Conservation (phyloP, 2,113 vertebrate species). For the Columba janthina region DNA sequence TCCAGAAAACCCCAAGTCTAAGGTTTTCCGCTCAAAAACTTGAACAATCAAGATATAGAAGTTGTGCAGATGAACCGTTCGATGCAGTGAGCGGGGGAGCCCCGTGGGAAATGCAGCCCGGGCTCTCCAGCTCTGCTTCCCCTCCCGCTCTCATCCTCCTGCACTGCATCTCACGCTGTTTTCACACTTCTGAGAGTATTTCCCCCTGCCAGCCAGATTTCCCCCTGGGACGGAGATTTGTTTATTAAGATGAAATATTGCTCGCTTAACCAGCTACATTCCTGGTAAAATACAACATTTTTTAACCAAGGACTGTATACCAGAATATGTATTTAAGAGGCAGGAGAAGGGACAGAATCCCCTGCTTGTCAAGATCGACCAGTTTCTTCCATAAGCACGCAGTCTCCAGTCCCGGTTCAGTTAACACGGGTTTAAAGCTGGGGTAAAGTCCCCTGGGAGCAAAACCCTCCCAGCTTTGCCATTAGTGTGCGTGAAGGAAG, state of each 20-base stretch:
- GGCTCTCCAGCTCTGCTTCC: not conserved
- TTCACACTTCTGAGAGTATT: not conserved
- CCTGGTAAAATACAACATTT: not conserved
- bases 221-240: not conserved
- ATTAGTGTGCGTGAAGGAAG: not conserved
- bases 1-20: not conserved
- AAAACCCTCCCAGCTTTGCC: too few relatives aligned
- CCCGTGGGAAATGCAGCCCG: not conserved
- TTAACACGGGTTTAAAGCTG: not conserved
- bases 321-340: not conserved
- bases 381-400: not conserved
- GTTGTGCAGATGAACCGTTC: not conserved
- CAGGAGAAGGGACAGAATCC: not conserved
- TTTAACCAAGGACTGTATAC: not conserved
- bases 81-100: not conserved
- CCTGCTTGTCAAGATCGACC: too few relatives aligned
- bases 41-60: fast-evolving
- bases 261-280: not conserved
- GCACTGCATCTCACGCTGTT: not conserved
- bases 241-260: not conserved
- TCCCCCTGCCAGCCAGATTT: not conserved
- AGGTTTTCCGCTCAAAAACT: not conserved
- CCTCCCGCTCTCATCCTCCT: not conserved
- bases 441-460: not conserved
- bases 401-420: not conserved